Conservation (phyloP, 1,140 invertebrate species). For the Coboldia fuscipes region DNA sequence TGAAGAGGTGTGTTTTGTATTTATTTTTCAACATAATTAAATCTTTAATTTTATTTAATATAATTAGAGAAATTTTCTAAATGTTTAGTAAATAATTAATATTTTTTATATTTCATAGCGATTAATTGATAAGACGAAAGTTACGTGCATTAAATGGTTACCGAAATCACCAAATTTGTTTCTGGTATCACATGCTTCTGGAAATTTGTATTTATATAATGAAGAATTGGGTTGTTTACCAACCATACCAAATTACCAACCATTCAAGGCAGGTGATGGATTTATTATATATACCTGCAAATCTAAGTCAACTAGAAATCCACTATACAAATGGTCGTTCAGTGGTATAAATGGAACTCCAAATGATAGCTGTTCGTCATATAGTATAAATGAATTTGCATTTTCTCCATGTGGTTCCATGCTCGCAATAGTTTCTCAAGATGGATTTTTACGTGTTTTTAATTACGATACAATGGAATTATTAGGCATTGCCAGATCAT, state of each 20-base stretch:
- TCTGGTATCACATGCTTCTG: constrained; percentile 82
- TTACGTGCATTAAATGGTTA: constrained; percentile 97
- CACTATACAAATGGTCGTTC: constrained; percentile 70
- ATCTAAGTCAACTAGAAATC: constrained; percentile 89
- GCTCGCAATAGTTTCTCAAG: constrained; percentile 83
- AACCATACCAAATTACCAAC: constrained; percentile 71
- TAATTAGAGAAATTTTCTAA: neutral
- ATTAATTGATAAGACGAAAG: constrained; percentile 92
- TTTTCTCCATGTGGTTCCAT: constrained; percentile 90
- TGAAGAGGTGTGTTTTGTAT: constrained; percentile 61
- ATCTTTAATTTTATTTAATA: constrained; percentile 1
- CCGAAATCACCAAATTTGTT: constrained; percentile 85
- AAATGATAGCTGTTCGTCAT: constrained; percentile 31
- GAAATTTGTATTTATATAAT: constrained; percentile 96
- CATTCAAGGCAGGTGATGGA: constrained; percentile 87
- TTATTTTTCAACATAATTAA: constrained; percentile 2
- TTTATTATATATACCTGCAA: constrained; percentile 90
- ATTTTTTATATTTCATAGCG: constrained; percentile 32
- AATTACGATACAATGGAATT: constrained; percentile 95
- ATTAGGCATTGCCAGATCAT: constrained; percentile 73
- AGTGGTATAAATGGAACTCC: constrained; percentile 60
- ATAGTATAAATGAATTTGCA: constrained; percentile 90
- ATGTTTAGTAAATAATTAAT: neutral
- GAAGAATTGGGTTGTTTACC: constrained; percentile 80
- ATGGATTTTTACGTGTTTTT: constrained; percentile 91